These are phyloP conservation scores for Panurus biarmicus DNA, from an alignment of 2,113 vertebrate species.

Conservation along the genomic window DNA sequence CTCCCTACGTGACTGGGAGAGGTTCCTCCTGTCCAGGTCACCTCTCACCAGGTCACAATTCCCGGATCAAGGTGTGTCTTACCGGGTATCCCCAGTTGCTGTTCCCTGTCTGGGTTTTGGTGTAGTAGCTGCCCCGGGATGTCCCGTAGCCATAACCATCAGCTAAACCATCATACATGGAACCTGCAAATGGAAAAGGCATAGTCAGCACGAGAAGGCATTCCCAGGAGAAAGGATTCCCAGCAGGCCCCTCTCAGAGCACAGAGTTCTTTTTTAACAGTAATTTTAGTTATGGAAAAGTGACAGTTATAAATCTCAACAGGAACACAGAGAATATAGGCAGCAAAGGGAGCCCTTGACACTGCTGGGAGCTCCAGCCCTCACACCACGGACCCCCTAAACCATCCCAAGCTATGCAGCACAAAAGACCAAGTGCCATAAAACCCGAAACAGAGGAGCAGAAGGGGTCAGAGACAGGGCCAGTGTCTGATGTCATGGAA, in stretches of 20 bases:
- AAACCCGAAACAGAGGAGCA: background rate
- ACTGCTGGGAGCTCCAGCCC: background rate
- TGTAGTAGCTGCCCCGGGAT: conserved; percentile 68
- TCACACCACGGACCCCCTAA: background rate
- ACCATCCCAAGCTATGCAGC: background rate
- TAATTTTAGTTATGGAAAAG: background rate
- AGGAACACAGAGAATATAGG: background rate
- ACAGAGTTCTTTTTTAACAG: background rate
- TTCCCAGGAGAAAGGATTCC: background rate
- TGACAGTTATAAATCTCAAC: background rate
- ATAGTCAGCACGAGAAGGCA: background rate
- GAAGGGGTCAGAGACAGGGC: rapidly evolving
- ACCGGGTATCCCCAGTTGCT: conserved; percentile 75
- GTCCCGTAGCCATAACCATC: conserved; percentile 73
- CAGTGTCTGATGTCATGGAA: background rate
- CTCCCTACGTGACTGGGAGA: background rate
- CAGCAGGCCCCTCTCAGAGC: background rate
- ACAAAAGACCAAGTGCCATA: background rate
- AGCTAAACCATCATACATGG: conserved; percentile 68
- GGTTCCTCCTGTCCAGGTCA: background rate
- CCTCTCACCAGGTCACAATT: background rate
- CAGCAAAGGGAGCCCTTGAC: background rate
- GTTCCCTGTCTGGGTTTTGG: conserved; percentile 70
- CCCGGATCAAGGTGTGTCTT: conserved; percentile 22
- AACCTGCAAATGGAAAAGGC: conserved; percentile 59